Evolutionary conservation across 2,888 invertebrate species (phyloP).

Genomic region (Eremobia ochroleuca): DNA sequence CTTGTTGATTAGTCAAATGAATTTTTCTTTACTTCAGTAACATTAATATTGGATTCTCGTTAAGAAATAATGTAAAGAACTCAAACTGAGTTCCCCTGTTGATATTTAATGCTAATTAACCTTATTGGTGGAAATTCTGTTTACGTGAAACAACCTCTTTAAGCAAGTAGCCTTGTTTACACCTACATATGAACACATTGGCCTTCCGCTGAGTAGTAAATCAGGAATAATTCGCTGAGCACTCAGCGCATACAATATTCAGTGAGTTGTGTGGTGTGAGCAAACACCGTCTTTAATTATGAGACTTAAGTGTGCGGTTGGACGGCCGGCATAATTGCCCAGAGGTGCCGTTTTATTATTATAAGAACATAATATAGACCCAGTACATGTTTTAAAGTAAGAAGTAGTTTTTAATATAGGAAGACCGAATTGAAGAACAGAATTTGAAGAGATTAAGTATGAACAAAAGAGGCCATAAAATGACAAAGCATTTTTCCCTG

Average conservation of each 20-base stretch:
- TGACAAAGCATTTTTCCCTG: background rate
- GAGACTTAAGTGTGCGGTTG: conserved; percentile 51
- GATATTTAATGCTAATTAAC: background rate
- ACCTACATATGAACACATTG: conserved; percentile 7
- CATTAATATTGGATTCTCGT: conserved; percentile 3
- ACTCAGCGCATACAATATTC: background rate
- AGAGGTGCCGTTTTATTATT: background rate
- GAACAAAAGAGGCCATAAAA: background rate
- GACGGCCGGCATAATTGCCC: background rate
- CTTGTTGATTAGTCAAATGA: background rate
- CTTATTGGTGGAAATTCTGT: background rate
- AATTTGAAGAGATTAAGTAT: background rate
- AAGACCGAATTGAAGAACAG: too few relatives aligned
- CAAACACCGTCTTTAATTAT: conserved; percentile 67
- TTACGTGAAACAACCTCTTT: conserved; percentile 3
- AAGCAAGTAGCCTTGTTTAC: background rate
- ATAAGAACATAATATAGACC: background rate
- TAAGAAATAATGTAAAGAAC: background rate
- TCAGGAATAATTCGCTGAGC: conserved; percentile 67
- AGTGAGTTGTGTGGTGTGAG: conserved; percentile 54
- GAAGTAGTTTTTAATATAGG: background rate
- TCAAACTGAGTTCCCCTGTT: background rate
- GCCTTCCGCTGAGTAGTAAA: conserved; percentile 60
- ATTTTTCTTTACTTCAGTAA: background rate
- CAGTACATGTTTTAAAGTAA: background rate